phyloP scores from a whole-genome alignment of 2,888 invertebrate genomes.

The Myathropa florea region DNA sequence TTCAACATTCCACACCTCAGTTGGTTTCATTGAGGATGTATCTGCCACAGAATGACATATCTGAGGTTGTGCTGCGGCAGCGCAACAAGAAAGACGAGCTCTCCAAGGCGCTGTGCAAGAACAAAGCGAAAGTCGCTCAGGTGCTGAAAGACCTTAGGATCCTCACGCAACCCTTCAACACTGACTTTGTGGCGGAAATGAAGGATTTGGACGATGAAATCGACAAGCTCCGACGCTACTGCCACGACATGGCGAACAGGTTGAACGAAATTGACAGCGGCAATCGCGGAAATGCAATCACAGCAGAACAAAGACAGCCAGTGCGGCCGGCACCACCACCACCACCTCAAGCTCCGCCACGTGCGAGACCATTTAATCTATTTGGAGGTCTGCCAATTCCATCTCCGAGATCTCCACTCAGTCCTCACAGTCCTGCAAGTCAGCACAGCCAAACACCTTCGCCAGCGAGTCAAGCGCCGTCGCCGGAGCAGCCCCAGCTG shows the following conservation, averaged over 20 bases:
- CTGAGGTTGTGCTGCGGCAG: slow-evolving; percentile 47
- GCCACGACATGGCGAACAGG: slow-evolving; percentile 31
- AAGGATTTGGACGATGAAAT: slow-evolving; percentile 51
- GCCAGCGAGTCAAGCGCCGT: neutral
- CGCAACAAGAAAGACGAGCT: slow-evolving; percentile 34
- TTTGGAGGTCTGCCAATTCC: neutral
- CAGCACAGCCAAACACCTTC: neutral
- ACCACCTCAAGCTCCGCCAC: slow-evolving; percentile 35
- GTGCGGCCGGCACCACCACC: slow-evolving; percentile 57
- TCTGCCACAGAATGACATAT: slow-evolving; percentile 53
- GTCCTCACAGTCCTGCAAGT: slow-evolving; percentile 26
- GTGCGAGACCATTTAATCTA: slow-evolving; percentile 25
- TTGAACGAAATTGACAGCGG: slow-evolving; percentile 42
- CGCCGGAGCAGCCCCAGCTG: neutral
- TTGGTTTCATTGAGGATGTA: slow-evolving; percentile 49
- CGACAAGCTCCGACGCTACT: slow-evolving; percentile 32
- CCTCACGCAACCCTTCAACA: slow-evolving; percentile 27
- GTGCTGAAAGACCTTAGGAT: slow-evolving; percentile 28
- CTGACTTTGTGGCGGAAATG: slow-evolving; percentile 44
- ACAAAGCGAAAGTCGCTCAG: slow-evolving; percentile 30
- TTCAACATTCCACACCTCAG: slow-evolving; percentile 53
- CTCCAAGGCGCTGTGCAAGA: slow-evolving; percentile 25
- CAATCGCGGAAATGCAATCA: slow-evolving; percentile 13
- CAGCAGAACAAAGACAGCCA: slow-evolving; percentile 35
- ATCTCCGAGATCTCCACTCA: neutral